phyloP scores from a whole-genome alignment of 2,113 vertebrate species.

The Boleophthalmus pectinirostris region DNA sequence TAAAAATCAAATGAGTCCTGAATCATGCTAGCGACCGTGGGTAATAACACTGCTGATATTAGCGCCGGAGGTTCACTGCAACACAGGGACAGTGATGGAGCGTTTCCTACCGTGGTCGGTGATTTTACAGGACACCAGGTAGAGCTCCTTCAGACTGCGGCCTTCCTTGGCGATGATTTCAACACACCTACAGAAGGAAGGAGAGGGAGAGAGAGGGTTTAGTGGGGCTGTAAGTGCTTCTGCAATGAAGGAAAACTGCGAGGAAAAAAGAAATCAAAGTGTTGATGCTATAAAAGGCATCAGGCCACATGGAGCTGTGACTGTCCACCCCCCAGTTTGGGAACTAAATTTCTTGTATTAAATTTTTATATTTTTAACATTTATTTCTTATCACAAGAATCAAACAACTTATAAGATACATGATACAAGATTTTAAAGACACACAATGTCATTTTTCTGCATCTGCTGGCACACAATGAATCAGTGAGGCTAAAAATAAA shows the following conservation, averaged over 20 bases:
- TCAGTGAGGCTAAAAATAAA: too few species aligned
- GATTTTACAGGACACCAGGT: conserved; percentile 98
- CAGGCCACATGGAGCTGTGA: too few species aligned
- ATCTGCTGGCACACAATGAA: too few species aligned
- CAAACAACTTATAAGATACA: background rate
- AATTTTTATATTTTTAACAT: too few species aligned
- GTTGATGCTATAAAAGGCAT: background rate
- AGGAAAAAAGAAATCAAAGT: background rate
- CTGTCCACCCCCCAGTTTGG: too few species aligned
- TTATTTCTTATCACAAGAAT: background rate
- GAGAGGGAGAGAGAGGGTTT: conserved; percentile 46
- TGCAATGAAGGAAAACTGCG: background rate
- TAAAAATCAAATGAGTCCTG: conserved; percentile 60
- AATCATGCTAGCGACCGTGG: conserved; percentile 31
- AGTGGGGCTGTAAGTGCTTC: conserved; percentile 18
- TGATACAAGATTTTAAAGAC: background rate
- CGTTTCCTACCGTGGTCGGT: conserved; percentile 92
- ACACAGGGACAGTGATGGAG: conserved; percentile 63
- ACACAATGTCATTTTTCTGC: background rate
- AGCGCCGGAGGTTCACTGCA: conserved; percentile 55
- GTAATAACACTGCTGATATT: conserved; percentile 59
- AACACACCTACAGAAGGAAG: conserved; percentile 89
- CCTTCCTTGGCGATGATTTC: conserved; percentile 99
- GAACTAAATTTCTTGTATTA: too few species aligned
- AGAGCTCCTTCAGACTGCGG: conserved; percentile 93